Evolutionary conservation across 2,797 vertebrate species (phyloP).

Genomic region (Ficedula albicollis): DNA sequence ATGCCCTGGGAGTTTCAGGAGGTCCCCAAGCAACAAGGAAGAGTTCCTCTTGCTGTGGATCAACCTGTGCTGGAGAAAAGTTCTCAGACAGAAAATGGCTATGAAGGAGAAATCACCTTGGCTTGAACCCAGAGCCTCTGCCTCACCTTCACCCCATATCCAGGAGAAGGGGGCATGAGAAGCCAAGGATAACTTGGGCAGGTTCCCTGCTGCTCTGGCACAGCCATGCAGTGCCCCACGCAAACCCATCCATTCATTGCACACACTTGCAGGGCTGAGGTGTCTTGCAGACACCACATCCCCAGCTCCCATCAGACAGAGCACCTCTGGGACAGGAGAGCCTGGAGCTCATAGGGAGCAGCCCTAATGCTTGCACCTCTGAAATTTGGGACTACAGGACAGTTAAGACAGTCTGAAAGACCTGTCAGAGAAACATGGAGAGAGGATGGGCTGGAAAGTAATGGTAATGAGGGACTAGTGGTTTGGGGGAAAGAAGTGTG

Average conservation of each 20-base stretch:
- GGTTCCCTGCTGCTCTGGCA: neutral
- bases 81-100: too few species aligned
- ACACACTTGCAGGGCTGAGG: neutral
- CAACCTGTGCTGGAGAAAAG: neutral
- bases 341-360: neutral
- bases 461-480: too few species aligned
- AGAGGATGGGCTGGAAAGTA: too few species aligned
- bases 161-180: neutral
- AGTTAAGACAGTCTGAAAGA: neutral
- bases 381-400: neutral
- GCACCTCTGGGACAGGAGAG: neutral
- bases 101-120: too few species aligned
- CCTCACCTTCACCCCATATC: too few species aligned
- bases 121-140: too few species aligned
- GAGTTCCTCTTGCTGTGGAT: too few species aligned
- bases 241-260: neutral
- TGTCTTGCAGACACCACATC: neutral
- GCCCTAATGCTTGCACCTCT: neutral
- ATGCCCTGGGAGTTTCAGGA: too few species aligned
- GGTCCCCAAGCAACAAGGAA: too few species aligned
- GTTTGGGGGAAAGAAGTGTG: too few species aligned
- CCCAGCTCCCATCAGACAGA: neutral
- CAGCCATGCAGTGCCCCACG: neutral
- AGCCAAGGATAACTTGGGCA: neutral
- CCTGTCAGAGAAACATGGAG: too few species aligned